Conservation (phyloP, 2,113 vertebrate species). For the Turnix velox region DNA sequence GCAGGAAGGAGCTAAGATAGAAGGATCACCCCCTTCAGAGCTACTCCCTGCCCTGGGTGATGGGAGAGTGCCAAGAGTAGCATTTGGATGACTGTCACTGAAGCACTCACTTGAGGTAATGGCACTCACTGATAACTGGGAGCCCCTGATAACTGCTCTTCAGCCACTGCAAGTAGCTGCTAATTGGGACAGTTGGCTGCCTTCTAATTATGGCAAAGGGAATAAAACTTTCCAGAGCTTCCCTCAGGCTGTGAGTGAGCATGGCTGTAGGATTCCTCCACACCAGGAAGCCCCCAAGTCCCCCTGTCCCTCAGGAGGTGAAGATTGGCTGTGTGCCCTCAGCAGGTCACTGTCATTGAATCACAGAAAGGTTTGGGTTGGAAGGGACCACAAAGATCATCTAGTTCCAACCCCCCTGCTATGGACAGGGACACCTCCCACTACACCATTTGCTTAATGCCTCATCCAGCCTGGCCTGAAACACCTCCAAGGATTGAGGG, state of each 20-base stretch:
- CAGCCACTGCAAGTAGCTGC: background rate
- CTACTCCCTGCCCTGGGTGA: background rate
- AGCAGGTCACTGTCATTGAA: too few species aligned
- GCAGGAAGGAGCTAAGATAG: background rate
- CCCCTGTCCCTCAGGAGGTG: background rate
- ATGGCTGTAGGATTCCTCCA: background rate
- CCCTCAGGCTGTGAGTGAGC: background rate
- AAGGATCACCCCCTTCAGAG: background rate
- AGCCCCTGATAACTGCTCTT: background rate
- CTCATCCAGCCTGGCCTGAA: too few species aligned
- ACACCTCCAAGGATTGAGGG: too few species aligned
- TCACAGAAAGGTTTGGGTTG: too few species aligned
- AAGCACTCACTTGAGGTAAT: background rate
- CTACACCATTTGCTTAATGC: too few species aligned
- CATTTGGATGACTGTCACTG: background rate
- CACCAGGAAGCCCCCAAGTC: background rate
- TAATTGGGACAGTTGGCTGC: background rate
- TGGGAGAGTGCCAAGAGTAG: background rate
- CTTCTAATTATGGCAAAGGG: background rate
- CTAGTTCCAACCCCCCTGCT: too few species aligned
- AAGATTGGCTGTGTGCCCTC: rapidly evolving
- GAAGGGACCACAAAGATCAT: too few species aligned
- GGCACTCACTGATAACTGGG: background rate
- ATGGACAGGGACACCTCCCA: too few species aligned
- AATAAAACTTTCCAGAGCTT: background rate